Conservation (phyloP, 2,888 invertebrate genomes). For the Mycalesis mineus region DNA sequence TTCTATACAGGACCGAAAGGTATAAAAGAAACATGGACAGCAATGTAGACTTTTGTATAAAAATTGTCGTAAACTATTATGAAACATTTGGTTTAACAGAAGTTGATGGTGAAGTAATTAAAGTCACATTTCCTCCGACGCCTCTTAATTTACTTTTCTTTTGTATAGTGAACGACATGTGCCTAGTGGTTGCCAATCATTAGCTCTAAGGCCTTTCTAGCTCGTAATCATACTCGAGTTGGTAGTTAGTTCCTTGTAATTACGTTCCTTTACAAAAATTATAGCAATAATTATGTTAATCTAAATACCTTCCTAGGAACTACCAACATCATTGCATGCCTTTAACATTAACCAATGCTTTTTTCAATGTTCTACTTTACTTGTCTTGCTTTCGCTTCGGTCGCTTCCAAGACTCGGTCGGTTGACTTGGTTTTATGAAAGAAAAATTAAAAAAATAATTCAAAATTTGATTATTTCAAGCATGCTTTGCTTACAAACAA, state of each 20-base stretch:
- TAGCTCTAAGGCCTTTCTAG: conserved; percentile 28
- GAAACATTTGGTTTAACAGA: conserved; percentile 18
- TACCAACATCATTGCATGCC: too few species aligned
- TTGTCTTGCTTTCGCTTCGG: too few species aligned
- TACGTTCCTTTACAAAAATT: neutral
- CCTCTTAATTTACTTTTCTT: conserved; percentile 52
- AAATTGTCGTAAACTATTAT: neutral
- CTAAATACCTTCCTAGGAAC: too few species aligned
- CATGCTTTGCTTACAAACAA: too few species aligned
- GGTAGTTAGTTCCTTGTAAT: neutral
- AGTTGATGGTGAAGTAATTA: conserved; percentile 53
- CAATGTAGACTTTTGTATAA: neutral
- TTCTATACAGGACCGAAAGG: neutral
- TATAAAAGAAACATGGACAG: neutral
- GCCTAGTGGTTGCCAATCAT: conserved; percentile 40
- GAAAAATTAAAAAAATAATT: too few species aligned
- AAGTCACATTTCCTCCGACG: conserved; percentile 51
- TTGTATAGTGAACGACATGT: conserved; percentile 52
- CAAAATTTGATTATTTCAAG: too few species aligned
- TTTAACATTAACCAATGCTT: too few species aligned
- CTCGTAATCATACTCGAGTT: conserved; percentile 13
- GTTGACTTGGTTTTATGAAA: too few species aligned
- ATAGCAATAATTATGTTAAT: too few species aligned
- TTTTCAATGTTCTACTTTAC: too few species aligned
- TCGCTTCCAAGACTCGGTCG: too few species aligned